phyloP scores from a whole-genome alignment of 2,888 invertebrate species.

The Cataglyphis rosenhaueri region DNA sequence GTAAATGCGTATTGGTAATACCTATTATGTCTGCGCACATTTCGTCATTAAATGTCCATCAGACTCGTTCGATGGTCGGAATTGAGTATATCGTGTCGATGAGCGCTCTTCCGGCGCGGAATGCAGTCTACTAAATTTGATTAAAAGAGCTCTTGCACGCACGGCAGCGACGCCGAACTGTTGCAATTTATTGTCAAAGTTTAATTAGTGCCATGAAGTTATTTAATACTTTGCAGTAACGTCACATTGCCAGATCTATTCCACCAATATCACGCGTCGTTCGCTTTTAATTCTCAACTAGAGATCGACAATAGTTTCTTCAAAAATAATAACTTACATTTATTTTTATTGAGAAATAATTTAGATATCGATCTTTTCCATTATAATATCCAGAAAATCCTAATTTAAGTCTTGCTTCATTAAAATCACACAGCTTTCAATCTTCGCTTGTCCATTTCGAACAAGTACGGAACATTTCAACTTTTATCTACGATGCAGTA shows the following conservation, averaged over 20 bases:
- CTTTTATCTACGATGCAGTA: neutral
- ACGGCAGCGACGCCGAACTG: slow-evolving; percentile 7
- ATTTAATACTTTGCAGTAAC: slow-evolving; percentile 50
- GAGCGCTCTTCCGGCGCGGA: slow-evolving; percentile 37
- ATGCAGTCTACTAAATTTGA: slow-evolving; percentile 56
- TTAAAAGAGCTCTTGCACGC: slow-evolving; percentile 51
- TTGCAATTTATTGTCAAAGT: slow-evolving; percentile 50
- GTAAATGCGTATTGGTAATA: slow-evolving; percentile 49
- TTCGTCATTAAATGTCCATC: slow-evolving; percentile 62
- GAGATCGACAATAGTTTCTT: slow-evolving; percentile 5
- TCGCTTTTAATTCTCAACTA: neutral
- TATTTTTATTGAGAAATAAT: neutral
- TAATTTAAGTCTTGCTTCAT: neutral
- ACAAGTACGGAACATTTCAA: neutral
- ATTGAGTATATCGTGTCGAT: slow-evolving; percentile 42
- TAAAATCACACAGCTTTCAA: neutral
- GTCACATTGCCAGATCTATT: slow-evolving; percentile 11
- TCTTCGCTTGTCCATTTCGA: neutral
- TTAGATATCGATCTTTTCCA: neutral
- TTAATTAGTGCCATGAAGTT: slow-evolving; percentile 50
- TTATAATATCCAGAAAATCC: neutral
- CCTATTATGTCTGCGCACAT: slow-evolving; percentile 48
- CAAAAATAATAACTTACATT: neutral
- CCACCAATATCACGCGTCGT: neutral
- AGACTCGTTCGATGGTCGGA: slow-evolving; percentile 48